Base-by-base conservation (phyloP, 1,140 invertebrate genomes). In the Drosophila sechellia region DNA sequence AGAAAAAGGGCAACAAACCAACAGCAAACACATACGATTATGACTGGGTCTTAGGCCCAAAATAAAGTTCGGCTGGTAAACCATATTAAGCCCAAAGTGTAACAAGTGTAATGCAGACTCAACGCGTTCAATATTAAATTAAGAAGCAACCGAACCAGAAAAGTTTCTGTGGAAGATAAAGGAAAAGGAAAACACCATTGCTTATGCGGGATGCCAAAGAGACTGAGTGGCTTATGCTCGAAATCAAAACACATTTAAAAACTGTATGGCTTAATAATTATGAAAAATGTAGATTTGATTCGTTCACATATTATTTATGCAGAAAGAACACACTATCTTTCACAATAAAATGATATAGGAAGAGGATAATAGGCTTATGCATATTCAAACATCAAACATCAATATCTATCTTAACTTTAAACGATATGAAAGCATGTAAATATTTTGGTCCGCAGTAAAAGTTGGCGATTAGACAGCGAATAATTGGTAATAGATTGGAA, bases 21-120 rank as follows among this genome's bases (percentile, higher is more conserved):
- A 65, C 64, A 25, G 46, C 64, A 49, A 68, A 50, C 64, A 65
- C 27, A 52, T 68, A 68, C 40, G 49, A 55, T 54, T 69, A 69
- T 68, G 49, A 45, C 66, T 25, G 50, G 64, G 27, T 17, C 48
- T 34, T 42, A 64, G 66, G 56, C 50, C 66, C 35, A 48, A 55
- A 40, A 56, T 69, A 20, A 69, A 56, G 42, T 56, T 56, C 15
- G 42, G 35, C 64, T 56, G 31, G 66, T 70, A 70, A 70, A 50
- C 66, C 50, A 48, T 34, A 56, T 22, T 57, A 70, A 69, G 50
- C 50, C 50, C 48, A 20, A 70, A 56, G 66, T 69, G 64, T 70
- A 70, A 56, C 64, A 66, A 69, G 31, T 70, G 64, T 70, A 69
- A 69, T 69, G 64, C 42, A 42, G 61, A 39, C 43, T 65, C 58